Evolutionary conservation across 2,113 vertebrate species (phyloP), one percentile per base, ranked within the genome.

Genomic region (Nipponia nippon): DNA sequence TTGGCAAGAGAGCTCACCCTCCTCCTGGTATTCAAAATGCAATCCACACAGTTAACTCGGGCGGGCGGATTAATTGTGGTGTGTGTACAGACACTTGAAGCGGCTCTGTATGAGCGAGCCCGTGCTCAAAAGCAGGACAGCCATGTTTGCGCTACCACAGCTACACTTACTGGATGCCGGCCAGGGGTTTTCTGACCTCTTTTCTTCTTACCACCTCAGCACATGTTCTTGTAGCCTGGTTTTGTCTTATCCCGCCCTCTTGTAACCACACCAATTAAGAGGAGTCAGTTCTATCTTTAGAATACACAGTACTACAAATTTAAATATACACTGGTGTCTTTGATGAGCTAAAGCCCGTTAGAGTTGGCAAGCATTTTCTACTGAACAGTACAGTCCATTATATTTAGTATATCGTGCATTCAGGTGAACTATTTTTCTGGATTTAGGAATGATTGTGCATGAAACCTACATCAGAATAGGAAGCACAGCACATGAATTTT

Each of bases 141-240:
- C 55, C 10, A 0, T 3, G 63, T 10, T 40, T 49, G 42, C 67
- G 13, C 65, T 1, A 6, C 6, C 26, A 18, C 2, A 2, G 89
- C 91, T 58, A 81, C 77, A 7, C 91, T 67, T 26, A 4, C 56
- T 53, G 73, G 47, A 49, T 32, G 65, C 27, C 1, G 6, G n/a
- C 69, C 80, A 75, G 32, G 42, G 36, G 15, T 3, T 23, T 87
- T 71, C 95, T 88, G 66, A 58, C 30, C 78, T 66, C 69, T 58
- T 40, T 66, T 44, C 69, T 75, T 89, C 82, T 82, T 8, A 30
- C 66, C 78, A 47, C 36, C 77, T 87, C 87, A 82, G 81, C 78
- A 69, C 55, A 4, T 7, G 53, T 29, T 67, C 72, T 27, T n/a
- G 46, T 1, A 49, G 46, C 59, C 89, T 36, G 66, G 47, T 11